Evolutionary conservation across 2,888 invertebrate genomes (phyloP), one percentile per base, ranked within the genome.

Genomic region (Parnassius smintheus): DNA sequence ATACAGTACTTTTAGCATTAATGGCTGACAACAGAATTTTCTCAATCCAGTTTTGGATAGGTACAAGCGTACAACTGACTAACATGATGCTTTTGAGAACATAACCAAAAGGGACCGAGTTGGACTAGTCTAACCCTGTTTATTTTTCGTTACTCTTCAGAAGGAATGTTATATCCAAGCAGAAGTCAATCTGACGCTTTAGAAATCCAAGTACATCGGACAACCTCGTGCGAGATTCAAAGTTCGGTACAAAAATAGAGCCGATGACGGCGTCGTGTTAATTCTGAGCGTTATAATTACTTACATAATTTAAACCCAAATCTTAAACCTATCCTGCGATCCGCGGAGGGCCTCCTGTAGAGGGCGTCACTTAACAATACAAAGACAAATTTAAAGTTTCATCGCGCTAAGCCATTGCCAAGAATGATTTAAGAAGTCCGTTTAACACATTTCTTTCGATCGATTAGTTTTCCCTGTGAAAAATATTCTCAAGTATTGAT

Each of bases 231-330:
- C 68, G 80, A 79, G 78, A 80, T 80, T 80, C 80, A 70, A 75
- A 74, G 73, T 71, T 79, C 78, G 75, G 80, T 88, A 88, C 77
- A 86, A 88, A 86, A 87, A 88, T 88, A 88, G 82, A 85, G 81
- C 78, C 78, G 76, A 75, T 72, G 75, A 75, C 76, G 75, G 72
- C 79, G 77, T 79, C 52, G 35, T 41, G 51, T 79, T 81, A 82
- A 76, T 73, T 82, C 80, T 77, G 75, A 72, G 75, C 74, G 71
- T 72, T 80, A 83, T 74, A 70, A 74, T 75, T 77, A 80, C 76
- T 75, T 77, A 80, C 76, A 78, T 69, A 80, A 78, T 76, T 70
- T 78, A 75, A 78, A 72, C 70, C 57, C 56, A 52, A 65, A 61
- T 51, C 64, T 68, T 66, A 66, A 41, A 64, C 44, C 64, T 59